A percentile compares a stretch with the other conserved stretches of the same genome.
phyloP scores from a whole-genome alignment of 2,888 invertebrate species.

The Scaptomyza cyrtandrae region DNA sequence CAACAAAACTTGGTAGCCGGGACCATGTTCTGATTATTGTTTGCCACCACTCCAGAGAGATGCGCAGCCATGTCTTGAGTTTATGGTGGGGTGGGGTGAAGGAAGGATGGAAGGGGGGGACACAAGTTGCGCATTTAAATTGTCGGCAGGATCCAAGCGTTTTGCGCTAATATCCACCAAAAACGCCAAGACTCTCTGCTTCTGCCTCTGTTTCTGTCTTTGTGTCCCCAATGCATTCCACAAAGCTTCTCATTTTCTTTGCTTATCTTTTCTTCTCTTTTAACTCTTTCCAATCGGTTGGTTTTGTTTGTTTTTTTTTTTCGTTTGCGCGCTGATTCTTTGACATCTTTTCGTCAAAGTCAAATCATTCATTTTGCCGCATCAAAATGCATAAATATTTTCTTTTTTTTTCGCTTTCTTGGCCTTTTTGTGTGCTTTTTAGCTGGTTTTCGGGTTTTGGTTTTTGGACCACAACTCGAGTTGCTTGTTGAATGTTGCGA shows the following conservation, averaged over 20 bases:
- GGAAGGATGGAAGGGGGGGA: neutral
- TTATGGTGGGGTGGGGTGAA: neutral
- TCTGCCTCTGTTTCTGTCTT: neutral
- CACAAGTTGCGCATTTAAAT: slow-evolving; percentile 69
- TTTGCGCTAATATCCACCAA: slow-evolving; percentile 79
- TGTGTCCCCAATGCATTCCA: slow-evolving; percentile 71
- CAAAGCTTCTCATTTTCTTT: slow-evolving; percentile 10
- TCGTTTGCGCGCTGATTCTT: no score
- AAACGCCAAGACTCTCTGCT: slow-evolving; percentile 26
- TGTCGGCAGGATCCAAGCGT: slow-evolving; percentile 81
- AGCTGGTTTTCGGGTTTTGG: slow-evolving; percentile 2
- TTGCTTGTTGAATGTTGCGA: slow-evolving; percentile 72
- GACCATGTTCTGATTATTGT: slow-evolving; percentile 74
- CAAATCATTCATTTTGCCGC: slow-evolving; percentile 84
- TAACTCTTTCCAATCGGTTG: neutral
- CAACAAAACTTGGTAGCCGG: slow-evolving; percentile 24
- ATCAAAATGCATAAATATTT: slow-evolving; percentile 82
- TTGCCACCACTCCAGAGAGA: slow-evolving; percentile 69
- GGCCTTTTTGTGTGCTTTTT: slow-evolving; percentile 7
- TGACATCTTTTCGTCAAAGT: slow-evolving; percentile 84
- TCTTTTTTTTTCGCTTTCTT: slow-evolving; percentile 40
- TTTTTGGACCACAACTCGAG: slow-evolving; percentile 54
- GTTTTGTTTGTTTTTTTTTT: slow-evolving; percentile 5
- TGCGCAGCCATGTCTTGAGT: slow-evolving; percentile 15
- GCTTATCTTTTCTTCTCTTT: slow-evolving; percentile 16